A percentile compares a stretch with the other conserved stretches of the same genome.
Conservation (phyloP, 2,888 invertebrate genomes). For the Endotricha flammealis region DNA sequence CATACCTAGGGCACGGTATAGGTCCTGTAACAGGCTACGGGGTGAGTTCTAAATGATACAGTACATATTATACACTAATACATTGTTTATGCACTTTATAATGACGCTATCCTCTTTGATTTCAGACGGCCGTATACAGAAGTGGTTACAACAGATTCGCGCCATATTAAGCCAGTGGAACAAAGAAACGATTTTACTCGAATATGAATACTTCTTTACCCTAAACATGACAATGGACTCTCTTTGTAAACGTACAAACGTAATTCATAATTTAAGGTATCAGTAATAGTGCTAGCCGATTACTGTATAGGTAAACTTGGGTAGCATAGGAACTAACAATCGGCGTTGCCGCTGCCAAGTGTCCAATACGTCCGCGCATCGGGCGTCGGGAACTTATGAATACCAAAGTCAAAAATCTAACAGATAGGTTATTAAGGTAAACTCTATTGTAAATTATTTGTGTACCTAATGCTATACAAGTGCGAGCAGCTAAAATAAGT, state of each 20-base stretch:
- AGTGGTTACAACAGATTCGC: conserved; percentile 97
- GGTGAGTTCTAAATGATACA: too few relatives aligned
- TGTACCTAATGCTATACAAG: conserved; percentile 70
- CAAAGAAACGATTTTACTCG: conserved; percentile 61
- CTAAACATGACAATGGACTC: conserved; percentile 77
- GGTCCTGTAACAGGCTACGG: conserved; percentile 98
- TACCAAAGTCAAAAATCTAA: conserved; percentile 76
- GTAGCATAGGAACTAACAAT: conserved; percentile 38
- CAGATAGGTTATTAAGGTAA: conserved; percentile 65
- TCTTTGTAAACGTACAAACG: conserved; percentile 76
- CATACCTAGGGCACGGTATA: conserved; percentile 96
- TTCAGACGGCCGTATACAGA: conserved; percentile 94
- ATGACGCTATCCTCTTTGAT: conserved; percentile 22
- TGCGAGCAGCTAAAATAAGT: conserved; percentile 69
- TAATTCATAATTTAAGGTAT: conserved; percentile 64
- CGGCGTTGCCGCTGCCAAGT: conserved; percentile 11
- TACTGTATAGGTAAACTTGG: conserved; percentile 61
- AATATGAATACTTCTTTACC: conserved; percentile 66
- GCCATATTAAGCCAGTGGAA: conserved; percentile 85
- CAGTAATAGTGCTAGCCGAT: conserved; percentile 67
- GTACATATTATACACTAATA: too few relatives aligned
- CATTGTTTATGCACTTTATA: not conserved
- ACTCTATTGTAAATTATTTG: conserved; percentile 64
- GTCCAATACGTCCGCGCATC: conserved; percentile 11
- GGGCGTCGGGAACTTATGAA: conserved; percentile 46